Percentiles rank a stretch among this genome's conserved stretches.
Evolutionary conservation across 2,113 vertebrate genomes (phyloP).

Genomic region (Malurus elegans): DNA sequence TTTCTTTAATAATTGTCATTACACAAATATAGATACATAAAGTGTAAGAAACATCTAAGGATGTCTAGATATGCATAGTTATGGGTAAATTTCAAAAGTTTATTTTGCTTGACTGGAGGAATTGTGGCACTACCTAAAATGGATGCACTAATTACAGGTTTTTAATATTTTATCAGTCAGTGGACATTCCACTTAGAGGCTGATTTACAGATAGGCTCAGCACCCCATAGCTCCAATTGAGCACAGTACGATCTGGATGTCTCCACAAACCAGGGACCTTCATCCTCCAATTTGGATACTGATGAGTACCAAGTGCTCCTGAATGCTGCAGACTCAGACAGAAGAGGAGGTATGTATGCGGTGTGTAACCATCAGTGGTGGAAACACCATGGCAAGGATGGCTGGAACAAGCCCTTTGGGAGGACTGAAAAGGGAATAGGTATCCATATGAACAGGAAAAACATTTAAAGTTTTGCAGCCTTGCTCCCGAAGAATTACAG

Average conservation of each 20-base stretch:
- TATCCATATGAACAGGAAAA: background rate
- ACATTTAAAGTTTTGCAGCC: background rate
- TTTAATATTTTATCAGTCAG: constrained; percentile 36
- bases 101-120: background rate
- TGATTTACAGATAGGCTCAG: background rate
- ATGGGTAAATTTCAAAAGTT: background rate
- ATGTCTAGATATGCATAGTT: background rate
- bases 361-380: background rate
- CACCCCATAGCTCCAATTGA: background rate
- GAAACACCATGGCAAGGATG: too few species aligned
- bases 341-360: background rate
- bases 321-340: background rate
- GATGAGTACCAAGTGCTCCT: background rate
- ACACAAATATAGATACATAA: background rate
- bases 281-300: background rate
- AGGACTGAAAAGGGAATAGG: background rate
- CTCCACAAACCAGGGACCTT: background rate
- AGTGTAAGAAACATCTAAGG: background rate
- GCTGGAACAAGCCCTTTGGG: background rate
- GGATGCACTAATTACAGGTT: constrained; percentile 9
- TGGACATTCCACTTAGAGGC: background rate
- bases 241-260: background rate
- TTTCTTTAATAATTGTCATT: constrained; percentile 20
- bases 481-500: background rate
- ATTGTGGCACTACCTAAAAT: background rate